Evolutionary conservation across 2,113 vertebrate genomes (phyloP).

Genomic region (Meles meles): DNA sequence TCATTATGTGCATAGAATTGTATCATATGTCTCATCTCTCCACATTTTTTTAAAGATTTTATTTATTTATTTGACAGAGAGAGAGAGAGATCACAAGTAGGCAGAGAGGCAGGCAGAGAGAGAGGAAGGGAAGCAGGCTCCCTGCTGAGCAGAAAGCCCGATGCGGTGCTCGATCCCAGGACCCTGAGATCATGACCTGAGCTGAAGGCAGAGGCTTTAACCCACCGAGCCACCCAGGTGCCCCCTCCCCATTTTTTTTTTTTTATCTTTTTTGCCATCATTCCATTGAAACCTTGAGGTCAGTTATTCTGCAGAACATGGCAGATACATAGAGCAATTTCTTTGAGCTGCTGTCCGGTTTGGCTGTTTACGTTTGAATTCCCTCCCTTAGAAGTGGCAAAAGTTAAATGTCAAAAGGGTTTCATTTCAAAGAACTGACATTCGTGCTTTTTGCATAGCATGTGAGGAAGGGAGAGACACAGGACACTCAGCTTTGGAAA

Average conservation of each 20-base stretch:
- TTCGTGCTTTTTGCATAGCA: neutral
- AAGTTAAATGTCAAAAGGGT: neutral
- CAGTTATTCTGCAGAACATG: too few relatives aligned
- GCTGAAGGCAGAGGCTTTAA: too few relatives aligned
- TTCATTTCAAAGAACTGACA: neutral
- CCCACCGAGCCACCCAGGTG: too few relatives aligned
- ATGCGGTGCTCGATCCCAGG: too few relatives aligned
- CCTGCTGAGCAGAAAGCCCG: too few relatives aligned
- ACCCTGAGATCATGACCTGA: too few relatives aligned
- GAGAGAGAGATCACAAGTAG: too few relatives aligned
- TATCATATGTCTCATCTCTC: neutral
- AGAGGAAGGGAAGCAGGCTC: too few relatives aligned
- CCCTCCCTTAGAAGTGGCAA: neutral
- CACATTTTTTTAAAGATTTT: too few relatives aligned
- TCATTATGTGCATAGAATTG: neutral
- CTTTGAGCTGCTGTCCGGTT: neutral
- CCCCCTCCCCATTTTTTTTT: too few relatives aligned
- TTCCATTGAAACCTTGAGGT: neutral
- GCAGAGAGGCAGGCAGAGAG: too few relatives aligned
- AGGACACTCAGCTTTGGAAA: neutral
- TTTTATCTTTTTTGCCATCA: neutral
- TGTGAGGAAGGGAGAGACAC: rapidly evolving
- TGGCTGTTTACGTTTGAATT: neutral
- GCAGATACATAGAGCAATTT: neutral
- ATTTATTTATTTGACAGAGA: too few relatives aligned